phyloP scores from a whole-genome alignment of 2,888 invertebrate species.

The Megamerina dolium region DNA sequence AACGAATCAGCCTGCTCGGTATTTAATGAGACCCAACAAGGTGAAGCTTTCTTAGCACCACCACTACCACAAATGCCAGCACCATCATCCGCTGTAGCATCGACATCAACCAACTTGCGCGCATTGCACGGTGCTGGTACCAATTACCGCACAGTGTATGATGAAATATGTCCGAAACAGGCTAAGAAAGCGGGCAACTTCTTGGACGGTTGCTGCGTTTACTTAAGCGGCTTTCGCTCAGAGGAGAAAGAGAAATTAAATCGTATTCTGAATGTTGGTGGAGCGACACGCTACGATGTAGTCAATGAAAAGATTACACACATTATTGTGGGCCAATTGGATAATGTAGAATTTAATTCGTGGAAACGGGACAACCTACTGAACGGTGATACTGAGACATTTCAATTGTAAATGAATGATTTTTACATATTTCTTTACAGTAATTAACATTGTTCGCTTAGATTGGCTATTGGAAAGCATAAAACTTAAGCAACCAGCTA shows the following conservation, averaged over 20 bases:
- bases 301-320: slow-evolving; percentile 75
- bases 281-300: slow-evolving; percentile 75
- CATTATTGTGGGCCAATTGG: slow-evolving; percentile 63
- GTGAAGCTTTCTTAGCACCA: slow-evolving; percentile 20
- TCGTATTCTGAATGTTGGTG: slow-evolving; percentile 66
- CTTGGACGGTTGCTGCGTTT: slow-evolving; percentile 82
- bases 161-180: slow-evolving; percentile 57
- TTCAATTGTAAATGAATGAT: background rate
- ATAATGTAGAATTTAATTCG: slow-evolving; percentile 50
- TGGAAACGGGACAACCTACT: slow-evolving; percentile 36
- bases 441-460: slow-evolving; percentile 55
- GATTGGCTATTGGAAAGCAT: slow-evolving; percentile 75
- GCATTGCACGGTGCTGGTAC: slow-evolving; percentile 15
- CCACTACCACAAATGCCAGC: slow-evolving; percentile 1
- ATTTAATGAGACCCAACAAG: slow-evolving; percentile 16
- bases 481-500: slow-evolving; percentile 54
- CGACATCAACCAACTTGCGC: slow-evolving; percentile 23
- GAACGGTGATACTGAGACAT: slow-evolving; percentile 16
- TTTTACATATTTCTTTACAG: slow-evolving; percentile 15
- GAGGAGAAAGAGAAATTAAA: slow-evolving; percentile 62
- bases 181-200: slow-evolving; percentile 72
- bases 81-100: slow-evolving; percentile 22
- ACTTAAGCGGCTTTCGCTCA: slow-evolving; percentile 60
- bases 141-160: slow-evolving; percentile 26
- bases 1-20: slow-evolving; percentile 27